phyloP scores from a whole-genome alignment of 2,888 invertebrate species.

The Dinocampus coccinellae region DNA sequence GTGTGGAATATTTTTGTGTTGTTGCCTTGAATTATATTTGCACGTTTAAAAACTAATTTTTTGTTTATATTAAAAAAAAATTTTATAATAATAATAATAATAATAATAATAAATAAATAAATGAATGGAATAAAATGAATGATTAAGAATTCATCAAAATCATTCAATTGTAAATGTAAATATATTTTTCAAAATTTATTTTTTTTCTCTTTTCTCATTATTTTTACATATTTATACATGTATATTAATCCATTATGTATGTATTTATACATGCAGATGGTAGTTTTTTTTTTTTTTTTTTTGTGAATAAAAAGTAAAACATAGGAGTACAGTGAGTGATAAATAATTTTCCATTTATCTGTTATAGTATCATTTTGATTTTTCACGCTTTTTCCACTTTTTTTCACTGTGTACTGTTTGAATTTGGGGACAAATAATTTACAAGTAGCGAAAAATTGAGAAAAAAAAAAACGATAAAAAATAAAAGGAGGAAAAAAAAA shows the following conservation, averaged over 20 bases:
- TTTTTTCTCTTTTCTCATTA: background rate
- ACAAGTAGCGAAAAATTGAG: background rate
- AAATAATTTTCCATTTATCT: background rate
- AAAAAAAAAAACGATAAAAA: background rate
- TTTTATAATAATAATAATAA: too few species aligned
- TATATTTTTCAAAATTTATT: background rate
- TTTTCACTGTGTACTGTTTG: background rate
- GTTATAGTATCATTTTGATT: slow-evolving; percentile 21
- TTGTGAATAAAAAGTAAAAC: background rate
- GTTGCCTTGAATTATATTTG: too few species aligned
- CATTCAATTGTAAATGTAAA: background rate
- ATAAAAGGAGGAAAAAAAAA: background rate
- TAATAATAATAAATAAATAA: too few species aligned
- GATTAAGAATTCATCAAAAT: background rate
- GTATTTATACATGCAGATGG: background rate
- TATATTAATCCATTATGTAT: background rate
- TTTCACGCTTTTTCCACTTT: slow-evolving; percentile 18
- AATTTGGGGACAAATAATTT: background rate
- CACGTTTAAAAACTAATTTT: too few species aligned
- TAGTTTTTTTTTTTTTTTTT: too few species aligned
- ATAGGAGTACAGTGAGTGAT: background rate
- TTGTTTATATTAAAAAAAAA: too few species aligned
- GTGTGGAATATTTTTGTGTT: too few species aligned
- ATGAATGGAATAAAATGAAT: too few species aligned
- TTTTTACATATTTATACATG: background rate